phyloP scores from a whole-genome alignment of 2,797 vertebrate genomes.

The Harpagifer antarcticus region DNA sequence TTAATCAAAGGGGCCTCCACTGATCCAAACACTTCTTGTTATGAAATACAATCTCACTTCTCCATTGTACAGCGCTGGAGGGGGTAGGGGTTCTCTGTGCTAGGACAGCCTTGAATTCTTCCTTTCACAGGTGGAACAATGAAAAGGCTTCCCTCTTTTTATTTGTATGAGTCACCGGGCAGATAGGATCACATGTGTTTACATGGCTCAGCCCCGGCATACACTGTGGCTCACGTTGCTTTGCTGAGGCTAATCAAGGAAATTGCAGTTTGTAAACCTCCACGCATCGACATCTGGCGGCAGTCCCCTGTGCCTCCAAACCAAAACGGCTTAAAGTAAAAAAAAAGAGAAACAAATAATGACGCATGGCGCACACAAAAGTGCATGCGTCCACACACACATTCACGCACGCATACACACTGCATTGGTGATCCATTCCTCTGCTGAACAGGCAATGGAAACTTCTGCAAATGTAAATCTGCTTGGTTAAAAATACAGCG shows the following conservation, averaged over 20 bases:
- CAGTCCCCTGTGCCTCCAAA: conserved; percentile 63
- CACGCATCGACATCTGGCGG: conserved; percentile 82
- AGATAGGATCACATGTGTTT: conserved; percentile 76
- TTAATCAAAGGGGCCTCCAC: conserved; percentile 23
- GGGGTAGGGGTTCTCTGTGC: neutral
- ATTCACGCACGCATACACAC: conserved; percentile 16
- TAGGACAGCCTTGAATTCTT: conserved; percentile 50
- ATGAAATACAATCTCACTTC: conserved; percentile 53
- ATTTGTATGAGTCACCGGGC: conserved; percentile 54
- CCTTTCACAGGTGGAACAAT: conserved; percentile 78
- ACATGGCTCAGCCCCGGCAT: conserved; percentile 62
- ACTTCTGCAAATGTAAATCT: conserved; percentile 89
- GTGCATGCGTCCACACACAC: conserved; percentile 43
- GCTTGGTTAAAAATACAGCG: conserved; percentile 89
- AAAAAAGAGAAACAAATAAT: conserved; percentile 74
- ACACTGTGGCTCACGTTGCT: conserved; percentile 66
- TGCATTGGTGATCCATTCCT: conserved; percentile 84
- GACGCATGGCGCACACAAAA: conserved; percentile 55
- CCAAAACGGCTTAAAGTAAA: conserved; percentile 58
- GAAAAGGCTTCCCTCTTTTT: conserved; percentile 63
- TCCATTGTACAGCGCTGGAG: conserved; percentile 24
- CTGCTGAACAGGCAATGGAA: conserved; percentile 87
- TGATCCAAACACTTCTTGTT: conserved; percentile 48
- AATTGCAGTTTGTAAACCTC: conserved; percentile 86
- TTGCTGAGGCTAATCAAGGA: conserved; percentile 82